Conservation (phyloP, 2,797 vertebrate species). For the Taenioides sp. region DNA sequence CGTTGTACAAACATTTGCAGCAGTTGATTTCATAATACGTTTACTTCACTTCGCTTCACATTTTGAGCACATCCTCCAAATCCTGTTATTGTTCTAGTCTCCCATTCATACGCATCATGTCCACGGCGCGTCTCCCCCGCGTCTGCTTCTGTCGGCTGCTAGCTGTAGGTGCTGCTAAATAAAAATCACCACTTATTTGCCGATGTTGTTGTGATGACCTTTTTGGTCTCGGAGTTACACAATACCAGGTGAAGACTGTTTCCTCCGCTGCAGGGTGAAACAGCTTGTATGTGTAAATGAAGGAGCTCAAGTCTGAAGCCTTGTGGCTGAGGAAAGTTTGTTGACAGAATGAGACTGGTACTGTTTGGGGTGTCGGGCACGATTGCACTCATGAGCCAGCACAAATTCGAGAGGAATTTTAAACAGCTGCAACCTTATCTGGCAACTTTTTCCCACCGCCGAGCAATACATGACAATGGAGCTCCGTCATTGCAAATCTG, state of each 20-base stretch:
- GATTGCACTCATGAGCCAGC: conserved; percentile 12
- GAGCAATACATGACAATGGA: conserved; percentile 7
- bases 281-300: conserved; percentile 20
- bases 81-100: conserved; percentile 34
- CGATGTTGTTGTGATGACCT: conserved; percentile 33
- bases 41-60: not conserved
- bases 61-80: not conserved
- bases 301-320: conserved; percentile 24
- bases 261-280: conserved; percentile 30
- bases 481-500: not conserved
- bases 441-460: not conserved
- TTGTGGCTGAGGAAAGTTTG: conserved; percentile 33
- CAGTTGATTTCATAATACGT: not conserved
- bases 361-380: conserved; percentile 25
- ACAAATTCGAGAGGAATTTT: conserved; percentile 11
- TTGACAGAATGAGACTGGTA: conserved; percentile 30
- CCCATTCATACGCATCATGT: conserved; percentile 32
- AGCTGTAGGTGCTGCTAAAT: conserved; percentile 30
- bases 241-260: conserved; percentile 22
- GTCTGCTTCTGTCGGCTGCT: conserved; percentile 29
- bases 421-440: conserved; percentile 1
- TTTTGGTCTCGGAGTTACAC: conserved; percentile 1
- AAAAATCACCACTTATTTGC: conserved; percentile 28
- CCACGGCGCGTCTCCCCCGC: conserved; percentile 32
- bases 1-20: not conserved